Percentiles rank a stretch among this genome's conserved stretches.
phyloP scores from a whole-genome alignment of 2,113 vertebrate species.

The Paramormyrops kingsleyae region DNA sequence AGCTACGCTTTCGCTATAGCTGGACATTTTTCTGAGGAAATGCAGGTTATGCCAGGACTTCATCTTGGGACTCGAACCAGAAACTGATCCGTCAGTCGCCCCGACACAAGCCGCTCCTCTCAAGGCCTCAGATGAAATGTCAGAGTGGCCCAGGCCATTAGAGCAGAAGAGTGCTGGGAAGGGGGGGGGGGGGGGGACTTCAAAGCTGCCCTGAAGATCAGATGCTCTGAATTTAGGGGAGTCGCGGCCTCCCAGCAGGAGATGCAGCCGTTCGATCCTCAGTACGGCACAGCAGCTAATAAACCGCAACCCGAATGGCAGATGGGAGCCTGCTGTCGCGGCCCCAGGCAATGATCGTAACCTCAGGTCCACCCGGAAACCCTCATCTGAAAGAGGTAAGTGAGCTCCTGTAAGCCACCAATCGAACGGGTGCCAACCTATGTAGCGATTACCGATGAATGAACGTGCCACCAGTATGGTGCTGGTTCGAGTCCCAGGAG shows the following conservation, averaged over 20 bases:
- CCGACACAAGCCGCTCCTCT: neutral
- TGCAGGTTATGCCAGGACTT: neutral
- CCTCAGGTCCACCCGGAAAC: neutral
- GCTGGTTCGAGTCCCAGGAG: neutral
- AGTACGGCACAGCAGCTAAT: neutral
- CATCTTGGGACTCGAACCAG: neutral
- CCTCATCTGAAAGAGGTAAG: neutral
- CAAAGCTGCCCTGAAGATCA: neutral
- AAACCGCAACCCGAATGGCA: neutral
- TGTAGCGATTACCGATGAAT: neutral
- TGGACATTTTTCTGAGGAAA: neutral
- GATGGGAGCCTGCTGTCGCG: neutral
- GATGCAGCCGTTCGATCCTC: neutral
- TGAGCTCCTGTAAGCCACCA: neutral
- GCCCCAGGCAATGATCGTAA: neutral
- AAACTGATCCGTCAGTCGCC: neutral
- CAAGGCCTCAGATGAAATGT: neutral
- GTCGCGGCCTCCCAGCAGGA: neutral
- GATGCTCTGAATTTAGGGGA: neutral
- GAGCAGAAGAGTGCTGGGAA: neutral
- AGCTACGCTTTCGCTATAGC: neutral
- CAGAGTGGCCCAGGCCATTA: neutral
- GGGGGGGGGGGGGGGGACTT: neutral
- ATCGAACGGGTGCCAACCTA: neutral
- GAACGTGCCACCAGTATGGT: neutral